Percentiles rank a stretch among this genome's conserved stretches.
These are phyloP conservation scores for Thripadectes ignobilis DNA, from an alignment of 2,797 vertebrate species.

Conservation along the genomic window DNA sequence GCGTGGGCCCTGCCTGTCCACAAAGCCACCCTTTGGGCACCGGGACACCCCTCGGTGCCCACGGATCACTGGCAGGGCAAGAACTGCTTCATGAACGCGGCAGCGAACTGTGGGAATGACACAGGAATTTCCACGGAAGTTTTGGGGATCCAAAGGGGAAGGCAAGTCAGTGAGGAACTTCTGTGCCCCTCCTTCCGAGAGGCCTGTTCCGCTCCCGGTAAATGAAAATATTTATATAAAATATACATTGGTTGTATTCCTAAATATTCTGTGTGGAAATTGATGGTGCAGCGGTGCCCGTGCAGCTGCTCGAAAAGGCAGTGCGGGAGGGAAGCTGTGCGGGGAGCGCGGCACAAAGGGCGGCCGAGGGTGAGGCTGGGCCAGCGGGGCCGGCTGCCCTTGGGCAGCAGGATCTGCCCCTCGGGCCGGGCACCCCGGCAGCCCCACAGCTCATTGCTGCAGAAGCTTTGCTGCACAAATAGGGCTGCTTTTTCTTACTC, in stretches of 20 bases:
- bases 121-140: neutral
- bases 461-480: neutral
- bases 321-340: constrained; percentile 29
- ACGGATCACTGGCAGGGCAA: neutral
- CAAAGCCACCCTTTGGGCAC: accelerated
- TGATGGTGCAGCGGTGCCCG: neutral
- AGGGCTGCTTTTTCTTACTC: accelerated
- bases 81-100: accelerated
- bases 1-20: accelerated
- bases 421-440: too few species aligned
- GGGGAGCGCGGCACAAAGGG: constrained; percentile 15
- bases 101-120: neutral
- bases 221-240: neutral
- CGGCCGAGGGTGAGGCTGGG: constrained; percentile 1
- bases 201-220: neutral
- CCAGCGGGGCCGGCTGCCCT: constrained; percentile 35
- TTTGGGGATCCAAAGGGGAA: neutral
- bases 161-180: neutral
- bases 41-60: neutral
- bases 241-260: neutral
- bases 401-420: neutral
- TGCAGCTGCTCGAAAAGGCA: constrained; percentile 22
- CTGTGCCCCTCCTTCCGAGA: neutral
- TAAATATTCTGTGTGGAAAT: neutral
- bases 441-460: too few species aligned